A percentile compares a stretch with the other conserved stretches of the same genome.
Conservation (phyloP, 2,797 vertebrate species). For the Mus caroli region DNA sequence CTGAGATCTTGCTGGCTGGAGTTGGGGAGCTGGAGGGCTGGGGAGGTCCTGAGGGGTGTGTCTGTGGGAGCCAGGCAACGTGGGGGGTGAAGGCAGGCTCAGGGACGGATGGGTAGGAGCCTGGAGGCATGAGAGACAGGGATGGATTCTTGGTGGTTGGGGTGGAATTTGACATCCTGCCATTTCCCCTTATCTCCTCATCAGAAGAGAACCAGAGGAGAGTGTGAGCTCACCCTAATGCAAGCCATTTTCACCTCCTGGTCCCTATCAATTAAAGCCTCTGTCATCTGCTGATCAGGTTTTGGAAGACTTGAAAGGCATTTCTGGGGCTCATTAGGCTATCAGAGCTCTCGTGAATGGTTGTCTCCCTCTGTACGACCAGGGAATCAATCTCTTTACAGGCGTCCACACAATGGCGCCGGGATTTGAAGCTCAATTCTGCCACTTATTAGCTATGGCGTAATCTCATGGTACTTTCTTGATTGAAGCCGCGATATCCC, state of each 20-base stretch:
- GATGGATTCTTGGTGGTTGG: slow-evolving; percentile 74
- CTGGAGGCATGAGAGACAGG: slow-evolving; percentile 32
- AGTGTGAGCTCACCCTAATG: slow-evolving; percentile 65
- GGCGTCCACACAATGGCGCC: no score
- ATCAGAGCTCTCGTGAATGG: no score
- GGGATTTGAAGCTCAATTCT: neutral
- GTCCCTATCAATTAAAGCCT: slow-evolving; percentile 69
- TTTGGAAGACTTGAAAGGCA: slow-evolving; percentile 13
- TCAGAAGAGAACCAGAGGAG: slow-evolving; percentile 73
- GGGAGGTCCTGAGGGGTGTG: neutral
- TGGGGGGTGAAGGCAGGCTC: slow-evolving; percentile 21
- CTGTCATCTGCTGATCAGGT: slow-evolving; percentile 50
- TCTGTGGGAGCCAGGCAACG: neutral
- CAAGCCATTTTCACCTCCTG: slow-evolving; percentile 42
- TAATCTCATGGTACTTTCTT: neutral
- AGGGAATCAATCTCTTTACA: neutral
- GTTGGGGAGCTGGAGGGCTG: neutral
- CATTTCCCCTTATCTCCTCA: slow-evolving; percentile 75
- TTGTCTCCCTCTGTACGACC: neutral
- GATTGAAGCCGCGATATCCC: neutral
- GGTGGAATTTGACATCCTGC: slow-evolving; percentile 80
- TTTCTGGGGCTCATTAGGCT: slow-evolving; percentile 18
- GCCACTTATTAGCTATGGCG: neutral
- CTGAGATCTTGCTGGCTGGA: neutral
- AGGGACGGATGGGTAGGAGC: neutral